Conservation (phyloP, 2,113 vertebrate species). For the Raphicerus campestris region DNA sequence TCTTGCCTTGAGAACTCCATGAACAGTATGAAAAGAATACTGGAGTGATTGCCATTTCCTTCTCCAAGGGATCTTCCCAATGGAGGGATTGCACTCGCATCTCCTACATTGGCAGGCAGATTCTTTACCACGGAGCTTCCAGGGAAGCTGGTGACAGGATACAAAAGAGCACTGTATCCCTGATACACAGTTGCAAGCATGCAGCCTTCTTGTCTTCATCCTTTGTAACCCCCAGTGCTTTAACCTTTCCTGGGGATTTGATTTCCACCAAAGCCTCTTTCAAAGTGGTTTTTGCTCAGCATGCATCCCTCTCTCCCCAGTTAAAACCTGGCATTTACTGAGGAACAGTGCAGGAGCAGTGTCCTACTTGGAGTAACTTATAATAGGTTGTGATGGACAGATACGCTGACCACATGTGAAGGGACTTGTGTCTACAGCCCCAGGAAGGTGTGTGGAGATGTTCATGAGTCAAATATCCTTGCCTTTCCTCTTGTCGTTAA, state of each 20-base stretch:
- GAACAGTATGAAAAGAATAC: neutral
- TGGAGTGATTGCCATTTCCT: neutral
- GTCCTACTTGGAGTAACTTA: neutral
- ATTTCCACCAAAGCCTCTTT: neutral
- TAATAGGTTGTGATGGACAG: neutral
- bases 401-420: neutral
- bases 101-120: neutral
- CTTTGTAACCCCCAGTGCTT: neutral
- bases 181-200: neutral
- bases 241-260: neutral
- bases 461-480: neutral
- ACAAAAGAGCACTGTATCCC: neutral
- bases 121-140: neutral
- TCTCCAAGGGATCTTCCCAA: neutral
- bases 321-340: neutral
- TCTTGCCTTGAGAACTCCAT: neutral
- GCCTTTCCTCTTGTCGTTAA: neutral
- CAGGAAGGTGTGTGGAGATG: neutral
- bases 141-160: neutral
- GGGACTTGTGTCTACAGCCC: neutral
- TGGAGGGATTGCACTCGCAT: accelerated
- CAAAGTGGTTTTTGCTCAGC: neutral
- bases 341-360: neutral
- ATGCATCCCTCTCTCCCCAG: neutral
- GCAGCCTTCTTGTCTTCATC: neutral